Base-by-base conservation (phyloP, 2,113 vertebrate species). In the Passer montanus region DNA sequence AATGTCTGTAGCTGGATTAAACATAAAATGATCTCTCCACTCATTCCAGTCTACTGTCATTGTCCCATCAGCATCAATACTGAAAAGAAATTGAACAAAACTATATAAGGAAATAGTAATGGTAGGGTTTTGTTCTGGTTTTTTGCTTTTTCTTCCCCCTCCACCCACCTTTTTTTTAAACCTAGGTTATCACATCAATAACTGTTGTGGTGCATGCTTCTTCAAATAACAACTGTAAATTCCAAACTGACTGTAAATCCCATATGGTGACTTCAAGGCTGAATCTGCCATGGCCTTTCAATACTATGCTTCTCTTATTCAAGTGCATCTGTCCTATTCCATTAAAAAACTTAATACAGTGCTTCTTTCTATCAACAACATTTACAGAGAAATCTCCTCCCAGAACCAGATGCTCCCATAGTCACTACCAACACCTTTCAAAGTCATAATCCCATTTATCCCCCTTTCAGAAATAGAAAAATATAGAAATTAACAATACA, bases 21-120 rank as follows among this genome's bases (percentile, higher is more conserved):
- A 98, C 90, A 99, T 98, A 96, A 99, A 99, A 94, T 99, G 99
- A 80, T 99, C 98, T 60, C 98, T 98, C 99, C 99, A 99, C 84
- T 99, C 99, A 68, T 99, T 99, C 99, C 99, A 99, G 96, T 99
- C 99, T 39, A 99, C 98, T 87, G 99, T 98, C 98, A 99, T 99
- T 24, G 98, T 99, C 30, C 99, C 99, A 81, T 99, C 98, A 55
- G 98, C 98, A 97, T 99, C 99, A 89, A 99, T 99, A 94, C 99
- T 99, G 95, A 53, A 96, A 90, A 94, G 37, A 70, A 94, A 94
- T 77, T 8, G 19, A 86, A 81, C 23, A 84, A 73, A 96, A 60
- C 21, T 41, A 63, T 14, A 23, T 82, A 31, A 59, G 30, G 44
- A 89, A 79, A 84, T 2, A 44, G 26, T 20, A 47, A 13, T 5